Evolutionary conservation across 2,888 invertebrate genomes (phyloP), one percentile per base, ranked within the genome.

Genomic region (Tenthredo notha): DNA sequence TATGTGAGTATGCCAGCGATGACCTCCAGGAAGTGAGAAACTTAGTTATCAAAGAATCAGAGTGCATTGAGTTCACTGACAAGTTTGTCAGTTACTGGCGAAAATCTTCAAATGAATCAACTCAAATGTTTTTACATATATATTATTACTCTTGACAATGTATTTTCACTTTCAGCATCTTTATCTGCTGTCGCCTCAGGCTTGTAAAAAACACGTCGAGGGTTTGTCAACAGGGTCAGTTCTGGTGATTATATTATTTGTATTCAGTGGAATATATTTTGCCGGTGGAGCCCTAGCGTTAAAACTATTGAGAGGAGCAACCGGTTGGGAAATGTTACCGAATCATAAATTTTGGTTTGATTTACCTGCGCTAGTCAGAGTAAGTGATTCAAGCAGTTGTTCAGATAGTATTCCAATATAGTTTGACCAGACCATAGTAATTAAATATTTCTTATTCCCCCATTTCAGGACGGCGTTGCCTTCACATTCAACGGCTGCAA

Each of bases 331-430:
- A 94, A 94, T 97, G 89, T 94, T 97, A 88, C 97, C 97, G 0
- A 96, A 97, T 92, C 94, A 96, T 85, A 95, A 95, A 84, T 97
- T 97, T 92, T 97, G 97, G 97, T 93, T 93, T 10, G 96, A 96
- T 85, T 92, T 97, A 86, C 97, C 97, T 3, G 94, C 94, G 87
- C 94, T 97, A 88, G 95, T 97, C 50, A 95, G 94, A 94, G 97
- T 97, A 94, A 94, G 94, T 91, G 50, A 6, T 80, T 18, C 10
- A 84, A 54, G 0, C n/a, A 12, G 47, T 29, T 43, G 9, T 4
- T n/a, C 15, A 37, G 25, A 25, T 29, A 67, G 74, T 47, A 33
- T 33, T 33, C 0, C 7, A n/a, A 75, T 72, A 40, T 78, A 82
- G 18, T 25, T 77, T 77, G 25, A 43, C 10, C 74, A 10, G n/a